Conservation (phyloP, 1,140 invertebrate genomes). For the Drosophila pectinifera region DNA sequence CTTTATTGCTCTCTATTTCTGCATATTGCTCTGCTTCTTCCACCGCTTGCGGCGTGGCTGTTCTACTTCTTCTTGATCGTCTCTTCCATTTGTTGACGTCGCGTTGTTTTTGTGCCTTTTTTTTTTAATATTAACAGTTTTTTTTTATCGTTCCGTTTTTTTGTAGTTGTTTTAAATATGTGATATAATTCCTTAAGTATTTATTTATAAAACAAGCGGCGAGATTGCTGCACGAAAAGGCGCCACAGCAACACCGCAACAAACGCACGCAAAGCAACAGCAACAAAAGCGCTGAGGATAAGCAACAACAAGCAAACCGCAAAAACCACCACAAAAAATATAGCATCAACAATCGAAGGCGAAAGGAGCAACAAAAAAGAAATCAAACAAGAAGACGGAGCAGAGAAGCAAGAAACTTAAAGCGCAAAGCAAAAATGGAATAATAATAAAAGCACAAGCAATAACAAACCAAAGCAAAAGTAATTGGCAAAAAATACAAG, state of each 20-base stretch:
- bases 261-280: constrained; percentile 16
- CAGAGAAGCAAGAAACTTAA: not conserved
- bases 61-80: constrained; percentile 28
- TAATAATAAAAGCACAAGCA: constrained; percentile 10
- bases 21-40: constrained; percentile 17
- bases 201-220: constrained; percentile 43
- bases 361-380: constrained; percentile 8
- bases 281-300: constrained; percentile 11
- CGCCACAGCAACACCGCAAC: constrained; percentile 1
- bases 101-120: constrained; percentile 38
- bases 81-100: constrained; percentile 44
- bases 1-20: constrained; percentile 9
- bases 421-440: constrained; percentile 7
- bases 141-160: constrained; percentile 54
- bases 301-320: constrained; percentile 10
- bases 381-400: constrained; percentile 2
- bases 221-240: constrained; percentile 4
- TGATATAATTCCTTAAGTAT: constrained; percentile 69
- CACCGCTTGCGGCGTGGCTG: constrained; percentile 27
- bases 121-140: constrained; percentile 30
- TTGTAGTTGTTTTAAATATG: constrained; percentile 34
- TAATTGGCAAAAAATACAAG: constrained; percentile 1
- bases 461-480: constrained; percentile 18
- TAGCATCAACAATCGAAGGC: constrained; percentile 9
- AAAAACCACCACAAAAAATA: constrained; percentile 12